Evolutionary conservation across 1,140 invertebrate genomes (phyloP), one percentile per base, ranked within the genome.

Genomic region (Zophobas morio): DNA sequence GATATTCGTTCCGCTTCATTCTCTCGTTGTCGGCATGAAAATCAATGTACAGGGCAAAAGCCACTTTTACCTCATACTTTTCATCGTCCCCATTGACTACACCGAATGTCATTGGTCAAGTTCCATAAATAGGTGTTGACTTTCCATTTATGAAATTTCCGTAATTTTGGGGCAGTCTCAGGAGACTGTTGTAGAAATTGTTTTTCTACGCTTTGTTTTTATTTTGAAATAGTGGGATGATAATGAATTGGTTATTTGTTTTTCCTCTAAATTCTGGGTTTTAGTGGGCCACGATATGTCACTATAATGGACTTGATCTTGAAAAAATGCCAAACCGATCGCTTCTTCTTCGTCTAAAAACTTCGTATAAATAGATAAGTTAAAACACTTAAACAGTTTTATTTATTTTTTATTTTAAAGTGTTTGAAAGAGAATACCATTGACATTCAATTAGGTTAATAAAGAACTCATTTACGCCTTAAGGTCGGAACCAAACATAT

Each of bases 271-370:
- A 32, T 54, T 60, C 56, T 60, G 36, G 56, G 56, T 60, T 54
- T 51, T 54, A 37, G 60, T 66, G 42, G 60, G 60, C 42, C 60
- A 42, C 60, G 42, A 66, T 66, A 66, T 66, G 40, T 66, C 60
- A 66, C 60, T 66, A 32, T 66, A 66, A 66, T 60, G 36, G 56
- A 6, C 42, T 66, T 66, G 60, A 42, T 66, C 60, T 66, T 66
- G 60, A 66, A 66, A 66, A 66, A 66, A 40, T 66, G 60, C 60
- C 60, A 66, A 66, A 66, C 35, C 40, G 42, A 66, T 66, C 8
- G 8, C 42, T 20, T 42, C 33, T 63, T 63, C 57, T 8, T 63
- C 8, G 35, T 63, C 36, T 4, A 66, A 51, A 51, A 51, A 6
- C n/a, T 51, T 51, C 20, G 49, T 20, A 51, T 51, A 51, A 51